Percentiles rank a stretch among this genome's conserved stretches.
phyloP scores from a whole-genome alignment of 2,113 vertebrate genomes.

The Kryptolebias marmoratus region DNA sequence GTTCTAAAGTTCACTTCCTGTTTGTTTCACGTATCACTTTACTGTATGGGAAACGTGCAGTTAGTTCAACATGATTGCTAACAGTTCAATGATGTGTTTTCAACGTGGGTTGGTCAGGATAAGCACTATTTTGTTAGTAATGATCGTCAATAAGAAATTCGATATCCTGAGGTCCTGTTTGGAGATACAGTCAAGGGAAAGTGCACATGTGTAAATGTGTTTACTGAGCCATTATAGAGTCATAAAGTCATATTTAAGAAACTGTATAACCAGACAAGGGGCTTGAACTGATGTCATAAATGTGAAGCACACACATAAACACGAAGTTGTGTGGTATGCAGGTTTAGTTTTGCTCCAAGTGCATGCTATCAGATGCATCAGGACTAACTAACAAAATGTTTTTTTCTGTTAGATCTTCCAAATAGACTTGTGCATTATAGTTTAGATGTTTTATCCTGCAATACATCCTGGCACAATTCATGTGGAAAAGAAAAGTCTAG shows the following conservation, averaged over 20 bases:
- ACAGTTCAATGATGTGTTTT: background rate
- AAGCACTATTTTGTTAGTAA: constrained; percentile 31
- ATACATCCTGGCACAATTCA: no score
- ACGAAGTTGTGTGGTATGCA: background rate
- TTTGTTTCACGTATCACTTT: constrained; percentile 19
- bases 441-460: no score
- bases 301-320: constrained; percentile 1
- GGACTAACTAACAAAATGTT: background rate
- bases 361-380: background rate
- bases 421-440: no score
- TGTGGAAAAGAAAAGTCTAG: no score
- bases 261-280: constrained; percentile 15
- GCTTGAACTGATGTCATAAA: constrained; percentile 1
- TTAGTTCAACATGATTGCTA: background rate
- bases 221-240: constrained; percentile 20
- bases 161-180: constrained; percentile 58
- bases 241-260: constrained; percentile 49
- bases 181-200: background rate
- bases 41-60: background rate
- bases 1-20: background rate
- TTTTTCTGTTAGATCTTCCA: no score
- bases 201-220: constrained; percentile 19
- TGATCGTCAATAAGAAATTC: constrained; percentile 40
- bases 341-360: background rate
- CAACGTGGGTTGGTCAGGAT: constrained; percentile 3